Evolutionary conservation across 2,888 invertebrate species (phyloP).

Genomic region (Eurytoma adleriae): DNA sequence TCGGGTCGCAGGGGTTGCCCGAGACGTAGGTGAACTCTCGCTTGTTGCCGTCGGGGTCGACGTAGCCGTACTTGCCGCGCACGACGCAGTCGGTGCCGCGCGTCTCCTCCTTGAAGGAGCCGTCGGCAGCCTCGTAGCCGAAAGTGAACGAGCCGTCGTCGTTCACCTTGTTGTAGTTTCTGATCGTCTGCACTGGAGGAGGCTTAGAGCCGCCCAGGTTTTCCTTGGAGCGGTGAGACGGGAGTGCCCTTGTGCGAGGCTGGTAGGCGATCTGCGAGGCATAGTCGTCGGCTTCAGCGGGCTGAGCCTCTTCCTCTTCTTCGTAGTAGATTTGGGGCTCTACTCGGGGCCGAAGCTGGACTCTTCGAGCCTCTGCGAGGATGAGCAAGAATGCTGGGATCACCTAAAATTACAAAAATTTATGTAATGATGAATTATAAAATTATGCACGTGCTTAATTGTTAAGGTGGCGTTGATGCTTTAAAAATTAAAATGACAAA

Average conservation of each 20-base stretch:
- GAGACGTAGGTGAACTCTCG: constrained; percentile 91
- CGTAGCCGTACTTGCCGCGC: constrained; percentile 90
- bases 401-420: constrained; percentile 61
- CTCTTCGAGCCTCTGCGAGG: constrained; percentile 75
- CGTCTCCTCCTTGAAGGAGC: constrained; percentile 91
- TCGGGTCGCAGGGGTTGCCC: constrained; percentile 91
- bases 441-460: not conserved
- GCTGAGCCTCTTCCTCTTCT: constrained; percentile 75
- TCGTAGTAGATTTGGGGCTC: constrained; percentile 75
- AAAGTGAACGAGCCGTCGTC: constrained; percentile 91
- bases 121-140: constrained; percentile 90
- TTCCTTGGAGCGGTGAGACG: constrained; percentile 78
- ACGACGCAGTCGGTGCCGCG: constrained; percentile 91
- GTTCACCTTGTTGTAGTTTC: constrained; percentile 89
- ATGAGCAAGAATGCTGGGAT: constrained; percentile 69
- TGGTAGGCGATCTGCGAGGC: constrained; percentile 66
- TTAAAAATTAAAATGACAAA: no score
- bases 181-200: constrained; percentile 88
- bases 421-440: not conserved
- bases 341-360: constrained; percentile 77
- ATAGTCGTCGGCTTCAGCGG: constrained; percentile 68
- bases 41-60: constrained; percentile 91
- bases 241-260: constrained; percentile 72
- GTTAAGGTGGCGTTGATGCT: no score
- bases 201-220: constrained; percentile 78